A percentile compares a stretch with the other conserved stretches of the same genome.
Conservation (phyloP, 2,888 invertebrate species). For the Erynnis tages region DNA sequence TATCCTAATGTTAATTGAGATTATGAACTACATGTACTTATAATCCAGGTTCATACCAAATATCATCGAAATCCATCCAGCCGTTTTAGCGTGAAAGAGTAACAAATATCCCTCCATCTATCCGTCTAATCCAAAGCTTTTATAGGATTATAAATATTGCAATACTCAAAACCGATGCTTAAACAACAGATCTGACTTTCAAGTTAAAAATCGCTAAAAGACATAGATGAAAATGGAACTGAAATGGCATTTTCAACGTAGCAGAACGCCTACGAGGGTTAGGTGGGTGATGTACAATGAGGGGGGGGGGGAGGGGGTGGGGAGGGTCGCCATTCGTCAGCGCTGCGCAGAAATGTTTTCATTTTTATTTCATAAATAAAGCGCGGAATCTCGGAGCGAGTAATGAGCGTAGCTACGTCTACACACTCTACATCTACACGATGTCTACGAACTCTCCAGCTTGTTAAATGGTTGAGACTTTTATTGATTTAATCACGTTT, state of each 20-base stretch:
- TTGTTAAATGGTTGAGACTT: conserved; percentile 1
- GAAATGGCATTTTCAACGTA: conserved; percentile 34
- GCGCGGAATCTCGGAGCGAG: conserved; percentile 59
- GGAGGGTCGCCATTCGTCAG: conserved; percentile 50
- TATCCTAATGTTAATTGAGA: too few species aligned
- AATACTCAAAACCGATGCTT: too few species aligned
- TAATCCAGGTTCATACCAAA: too few species aligned
- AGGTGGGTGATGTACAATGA: conserved; percentile 36
- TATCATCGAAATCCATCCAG: too few species aligned
- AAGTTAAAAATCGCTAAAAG: not conserved
- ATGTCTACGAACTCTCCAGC: conserved; percentile 14
- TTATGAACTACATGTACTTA: too few species aligned
- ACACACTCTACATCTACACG: conserved; percentile 6
- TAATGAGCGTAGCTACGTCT: conserved; percentile 54
- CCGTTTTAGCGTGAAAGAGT: too few species aligned
- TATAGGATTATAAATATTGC: too few species aligned
- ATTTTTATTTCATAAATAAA: conserved; percentile 80
- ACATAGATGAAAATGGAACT: conserved; percentile 8
- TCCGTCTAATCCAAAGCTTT: too few species aligned
- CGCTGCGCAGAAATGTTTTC: conserved; percentile 74
- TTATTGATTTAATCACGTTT: not conserved
- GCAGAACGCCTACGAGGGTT: conserved; percentile 35
- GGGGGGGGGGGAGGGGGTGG: conserved; percentile 24
- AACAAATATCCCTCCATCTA: too few species aligned
- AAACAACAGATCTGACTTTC: not conserved